These are phyloP conservation scores for Timema cristinae DNA, from an alignment of 2,888 invertebrate genomes.

Conservation along the genomic window DNA sequence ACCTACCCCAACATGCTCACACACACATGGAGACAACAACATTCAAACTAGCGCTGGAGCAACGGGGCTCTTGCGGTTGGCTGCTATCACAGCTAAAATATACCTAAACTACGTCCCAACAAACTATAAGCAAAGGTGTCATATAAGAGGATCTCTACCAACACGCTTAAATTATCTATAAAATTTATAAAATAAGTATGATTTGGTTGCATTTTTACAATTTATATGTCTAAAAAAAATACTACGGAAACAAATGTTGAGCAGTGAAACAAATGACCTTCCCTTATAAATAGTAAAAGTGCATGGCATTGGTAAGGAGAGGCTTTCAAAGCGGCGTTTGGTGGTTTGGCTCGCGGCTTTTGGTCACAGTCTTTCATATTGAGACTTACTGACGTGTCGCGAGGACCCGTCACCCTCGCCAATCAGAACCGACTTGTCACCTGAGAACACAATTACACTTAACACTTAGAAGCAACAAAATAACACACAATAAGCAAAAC, in stretches of 20 bases:
- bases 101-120: too few relatives aligned
- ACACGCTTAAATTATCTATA: too few relatives aligned
- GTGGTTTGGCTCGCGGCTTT: slow-evolving; percentile 36
- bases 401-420: slow-evolving; percentile 55
- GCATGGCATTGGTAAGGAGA: not conserved
- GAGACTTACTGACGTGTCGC: slow-evolving; percentile 27
- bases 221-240: too few relatives aligned
- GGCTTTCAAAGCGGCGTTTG: not conserved
- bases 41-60: too few relatives aligned
- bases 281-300: slow-evolving; percentile 36
- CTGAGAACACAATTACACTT: slow-evolving; percentile 58
- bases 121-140: too few relatives aligned
- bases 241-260: not conserved
- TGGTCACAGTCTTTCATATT: slow-evolving; percentile 38
- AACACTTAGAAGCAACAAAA: slow-evolving; percentile 22
- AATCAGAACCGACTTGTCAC: slow-evolving; percentile 78
- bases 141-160: too few relatives aligned
- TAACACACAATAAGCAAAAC: slow-evolving; percentile 9
- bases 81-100: too few relatives aligned
- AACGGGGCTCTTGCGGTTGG: too few relatives aligned
- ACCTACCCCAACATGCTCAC: not conserved
- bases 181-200: too few relatives aligned
- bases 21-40: not conserved
- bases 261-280: slow-evolving; percentile 35
- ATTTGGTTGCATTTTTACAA: too few relatives aligned